A percentile compares a stretch with the other conserved stretches of the same genome.
Evolutionary conservation across 1,140 invertebrate genomes (phyloP).

Genomic region (Asbolus verrucosus): DNA sequence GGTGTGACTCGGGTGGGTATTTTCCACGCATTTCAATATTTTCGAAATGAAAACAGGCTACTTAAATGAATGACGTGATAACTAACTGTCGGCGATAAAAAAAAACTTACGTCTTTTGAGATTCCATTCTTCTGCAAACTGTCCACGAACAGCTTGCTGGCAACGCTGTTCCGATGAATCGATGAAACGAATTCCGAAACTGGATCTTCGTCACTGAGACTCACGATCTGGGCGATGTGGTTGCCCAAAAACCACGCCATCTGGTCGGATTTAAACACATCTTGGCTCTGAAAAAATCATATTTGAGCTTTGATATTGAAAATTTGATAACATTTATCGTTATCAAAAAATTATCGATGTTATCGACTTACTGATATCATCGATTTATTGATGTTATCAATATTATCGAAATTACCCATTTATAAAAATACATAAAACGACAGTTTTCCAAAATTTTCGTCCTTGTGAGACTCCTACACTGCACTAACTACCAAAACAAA

Average conservation of each 20-base stretch:
- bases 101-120: constrained; percentile 49
- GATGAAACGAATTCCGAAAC: constrained; percentile 74
- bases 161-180: constrained; percentile 74
- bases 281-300: constrained; percentile 69
- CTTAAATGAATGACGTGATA: constrained; percentile 25
- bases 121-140: constrained; percentile 72
- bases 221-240: constrained; percentile 77
- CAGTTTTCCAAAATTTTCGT: too few species aligned
- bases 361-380: too few species aligned
- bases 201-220: constrained; percentile 72
- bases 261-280: constrained; percentile 78
- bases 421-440: too few species aligned
- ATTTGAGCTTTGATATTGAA: too few species aligned
- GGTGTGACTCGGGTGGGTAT: constrained; percentile 75
- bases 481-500: too few species aligned
- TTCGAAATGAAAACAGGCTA: constrained; percentile 70
- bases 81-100: constrained; percentile 2
- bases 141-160: constrained; percentile 79
- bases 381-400: too few species aligned
- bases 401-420: too few species aligned
- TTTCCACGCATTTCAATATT: constrained; percentile 73
- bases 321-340: too few species aligned
- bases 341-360: too few species aligned
- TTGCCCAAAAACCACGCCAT: constrained; percentile 83
- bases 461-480: too few species aligned